A percentile compares a stretch with the other conserved stretches of the same genome.
These are phyloP conservation scores for Fringilla coelebs DNA, from an alignment of 2,797 vertebrate genomes.

Conservation along the genomic window DNA sequence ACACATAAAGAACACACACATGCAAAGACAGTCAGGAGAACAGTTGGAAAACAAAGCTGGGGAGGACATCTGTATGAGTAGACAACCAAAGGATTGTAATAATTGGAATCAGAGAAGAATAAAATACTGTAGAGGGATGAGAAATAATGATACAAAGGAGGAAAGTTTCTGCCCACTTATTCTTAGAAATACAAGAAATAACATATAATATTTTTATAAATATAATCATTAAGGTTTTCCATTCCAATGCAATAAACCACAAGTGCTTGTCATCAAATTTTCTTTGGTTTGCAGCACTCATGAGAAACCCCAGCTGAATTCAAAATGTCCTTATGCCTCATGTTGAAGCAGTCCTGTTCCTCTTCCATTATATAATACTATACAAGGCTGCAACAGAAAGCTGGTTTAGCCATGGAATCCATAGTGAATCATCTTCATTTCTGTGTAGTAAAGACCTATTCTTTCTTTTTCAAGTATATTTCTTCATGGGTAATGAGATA, in stretches of 20 bases:
- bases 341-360: not conserved
- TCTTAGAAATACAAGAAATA: not conserved
- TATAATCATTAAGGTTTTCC: not conserved
- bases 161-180: not conserved
- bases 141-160: not conserved
- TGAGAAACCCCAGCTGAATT: not conserved
- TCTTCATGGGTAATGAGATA: not conserved
- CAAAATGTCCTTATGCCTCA: not conserved
- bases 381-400: not conserved
- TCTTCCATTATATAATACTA: not conserved
- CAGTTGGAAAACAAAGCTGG: not conserved
- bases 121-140: not conserved
- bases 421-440: not conserved
- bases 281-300: not conserved
- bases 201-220: not conserved
- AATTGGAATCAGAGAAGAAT: not conserved
- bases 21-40: not conserved
- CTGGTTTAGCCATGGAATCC: not conserved
- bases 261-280: rapidly evolving
- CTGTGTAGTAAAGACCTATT: not conserved
- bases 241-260: not conserved
- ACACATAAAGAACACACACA: not conserved
- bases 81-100: not conserved
- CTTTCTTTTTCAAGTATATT: not conserved
- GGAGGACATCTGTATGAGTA: not conserved